A percentile compares a stretch with the other conserved stretches of the same genome.
Conservation (phyloP, 2,797 vertebrate genomes). For the Poeciliopsis presidionis region DNA sequence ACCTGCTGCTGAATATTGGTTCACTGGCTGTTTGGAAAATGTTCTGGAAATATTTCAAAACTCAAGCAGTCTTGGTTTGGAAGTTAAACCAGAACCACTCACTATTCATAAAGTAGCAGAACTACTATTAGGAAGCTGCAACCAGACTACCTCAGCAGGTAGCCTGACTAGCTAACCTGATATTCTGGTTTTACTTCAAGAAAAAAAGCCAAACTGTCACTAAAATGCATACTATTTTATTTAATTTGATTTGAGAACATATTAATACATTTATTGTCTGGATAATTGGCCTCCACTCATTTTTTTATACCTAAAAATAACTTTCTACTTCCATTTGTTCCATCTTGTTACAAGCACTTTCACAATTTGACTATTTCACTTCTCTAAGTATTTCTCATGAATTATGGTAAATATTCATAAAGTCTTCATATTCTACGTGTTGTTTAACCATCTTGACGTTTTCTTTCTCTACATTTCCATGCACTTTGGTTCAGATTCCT, state of each 20-base stretch:
- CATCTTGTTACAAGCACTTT: background rate
- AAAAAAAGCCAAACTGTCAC: background rate
- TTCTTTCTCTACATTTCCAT: background rate
- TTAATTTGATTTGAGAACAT: background rate
- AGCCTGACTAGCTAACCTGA: background rate
- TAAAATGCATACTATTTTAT: background rate
- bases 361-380: background rate
- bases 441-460: background rate
- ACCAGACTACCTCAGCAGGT: background rate
- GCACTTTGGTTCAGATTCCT: background rate
- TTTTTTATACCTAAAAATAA: background rate
- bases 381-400: background rate
- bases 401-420: no score
- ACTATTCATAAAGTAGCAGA: background rate
- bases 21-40: background rate
- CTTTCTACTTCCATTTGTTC: background rate
- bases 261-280: background rate
- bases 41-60: background rate
- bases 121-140: background rate
- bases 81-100: background rate
- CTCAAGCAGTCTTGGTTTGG: background rate
- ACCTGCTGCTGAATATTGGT: background rate
- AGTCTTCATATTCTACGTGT: background rate
- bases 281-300: background rate
- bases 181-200: background rate